Evolutionary conservation across 2,797 vertebrate species (phyloP), one percentile per base, ranked within the genome.

Genomic region (Sphaeramia orbicularis): DNA sequence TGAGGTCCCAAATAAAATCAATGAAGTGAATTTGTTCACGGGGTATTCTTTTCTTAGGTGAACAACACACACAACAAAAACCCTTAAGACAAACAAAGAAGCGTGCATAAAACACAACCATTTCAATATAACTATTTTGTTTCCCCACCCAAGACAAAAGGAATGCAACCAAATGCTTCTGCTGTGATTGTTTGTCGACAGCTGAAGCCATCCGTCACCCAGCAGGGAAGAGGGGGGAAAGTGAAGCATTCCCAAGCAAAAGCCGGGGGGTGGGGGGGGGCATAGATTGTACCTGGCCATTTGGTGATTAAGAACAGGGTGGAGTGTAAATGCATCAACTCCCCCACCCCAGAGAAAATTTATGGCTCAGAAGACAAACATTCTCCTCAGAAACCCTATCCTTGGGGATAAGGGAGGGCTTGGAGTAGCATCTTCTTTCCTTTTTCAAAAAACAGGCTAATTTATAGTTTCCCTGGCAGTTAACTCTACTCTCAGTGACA

Each of bases 171-270:
- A 93, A 93, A 93, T 91, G 86, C 88, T 85, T 85, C 74, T 72
- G 74, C 82, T 75, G 80, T 62, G 90, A 90, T 90, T 91, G 88
- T 91, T 91, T 80, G 81, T 88, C 78, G 80, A 92, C 92, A 94
- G 93, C 93, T 94, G 93, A 92, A 89, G 80, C 84, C 71, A 87
- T 92, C 88, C 76, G 81, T 94, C 90, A 93, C 91, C 77, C 92
- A 86, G 86, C 86, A 64, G 88, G 91, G 83, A 67, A 60, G 81
- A 35, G 27, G 79, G 82, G 79, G 75, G 64, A 59, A 54, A 75
- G 84, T 66, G 78, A 78, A 80, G 79, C 72, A 76, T 85, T 89
- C 83, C 73, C 88, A 86, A 75, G 83, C 58, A 69, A 59, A 65
- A 71, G 70, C 59, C 35, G 11, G 65, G 15, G 79, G 80, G 82